phyloP scores from a whole-genome alignment of 2,888 invertebrate species.

The Monochamus alternatus region DNA sequence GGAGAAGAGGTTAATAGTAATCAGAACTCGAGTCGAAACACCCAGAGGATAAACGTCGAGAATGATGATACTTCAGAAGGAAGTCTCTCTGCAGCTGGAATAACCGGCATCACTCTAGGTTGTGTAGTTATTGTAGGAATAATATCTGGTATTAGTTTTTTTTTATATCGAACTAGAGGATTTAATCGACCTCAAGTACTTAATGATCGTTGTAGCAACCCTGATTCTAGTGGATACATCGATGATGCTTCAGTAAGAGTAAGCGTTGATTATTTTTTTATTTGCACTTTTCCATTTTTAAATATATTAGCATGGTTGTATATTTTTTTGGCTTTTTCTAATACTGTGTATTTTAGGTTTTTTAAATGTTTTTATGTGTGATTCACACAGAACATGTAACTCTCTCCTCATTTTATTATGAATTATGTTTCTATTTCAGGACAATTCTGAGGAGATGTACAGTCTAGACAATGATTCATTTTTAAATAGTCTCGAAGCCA shows the following conservation, averaged over 20 bases:
- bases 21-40: slow-evolving; percentile 57
- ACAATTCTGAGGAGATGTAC: slow-evolving; percentile 95
- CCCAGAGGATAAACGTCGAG: slow-evolving; percentile 56
- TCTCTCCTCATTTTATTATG: slow-evolving; percentile 1
- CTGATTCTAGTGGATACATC: slow-evolving; percentile 89
- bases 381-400: too few relatives aligned
- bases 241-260: slow-evolving; percentile 91
- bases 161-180: slow-evolving; percentile 81
- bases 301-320: not conserved
- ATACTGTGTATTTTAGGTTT: not conserved
- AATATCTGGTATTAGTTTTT: slow-evolving; percentile 79
- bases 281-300: slow-evolving; percentile 45
- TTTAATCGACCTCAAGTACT: slow-evolving; percentile 88
- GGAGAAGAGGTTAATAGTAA: slow-evolving; percentile 59
- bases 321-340: slow-evolving; percentile 25
- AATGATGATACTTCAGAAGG: slow-evolving; percentile 51
- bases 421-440: slow-evolving; percentile 75
- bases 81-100: slow-evolving; percentile 69
- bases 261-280: slow-evolving; percentile 68
- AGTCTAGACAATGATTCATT: slow-evolving; percentile 95
- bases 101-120: slow-evolving; percentile 81
- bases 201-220: slow-evolving; percentile 87
- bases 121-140: slow-evolving; percentile 78
- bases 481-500: slow-evolving; percentile 92
- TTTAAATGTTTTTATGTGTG: too few relatives aligned